A percentile compares a stretch with the other conserved stretches of the same genome.
Evolutionary conservation across 1,140 invertebrate genomes (phyloP).

Genomic region (Diachasmimorpha longicaudata): DNA sequence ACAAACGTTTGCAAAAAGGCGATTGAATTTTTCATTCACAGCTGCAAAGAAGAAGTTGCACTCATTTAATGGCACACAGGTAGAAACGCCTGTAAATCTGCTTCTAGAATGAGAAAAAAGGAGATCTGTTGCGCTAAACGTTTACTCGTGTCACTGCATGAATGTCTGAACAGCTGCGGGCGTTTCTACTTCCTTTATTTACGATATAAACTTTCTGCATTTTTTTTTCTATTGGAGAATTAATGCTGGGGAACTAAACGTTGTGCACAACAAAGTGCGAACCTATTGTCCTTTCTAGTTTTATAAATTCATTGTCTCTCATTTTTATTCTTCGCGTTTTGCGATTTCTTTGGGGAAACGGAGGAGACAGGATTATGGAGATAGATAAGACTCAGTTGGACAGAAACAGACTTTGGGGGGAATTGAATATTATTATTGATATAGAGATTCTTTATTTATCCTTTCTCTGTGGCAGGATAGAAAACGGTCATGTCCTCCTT

Average conservation of each 20-base stretch:
- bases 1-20: too few relatives aligned
- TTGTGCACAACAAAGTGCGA: not conserved
- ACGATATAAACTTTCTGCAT: not conserved
- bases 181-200: not conserved
- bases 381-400: too few relatives aligned
- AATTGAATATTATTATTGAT: too few relatives aligned
- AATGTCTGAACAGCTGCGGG: not conserved
- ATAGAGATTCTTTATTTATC: too few relatives aligned
- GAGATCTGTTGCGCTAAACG: not conserved
- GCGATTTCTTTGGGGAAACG: too few relatives aligned
- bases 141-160: not conserved
- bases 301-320: not conserved
- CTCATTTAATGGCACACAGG: not conserved
- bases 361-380: too few relatives aligned
- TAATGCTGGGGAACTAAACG: not conserved
- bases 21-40: not conserved
- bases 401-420: too few relatives aligned
- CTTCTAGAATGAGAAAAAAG: not conserved
- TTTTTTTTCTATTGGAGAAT: not conserved
- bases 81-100: not conserved
- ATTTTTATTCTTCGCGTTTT: not conserved
- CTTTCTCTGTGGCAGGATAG: too few relatives aligned
- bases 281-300: not conserved
- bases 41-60: not conserved
- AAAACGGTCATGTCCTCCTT: too few relatives aligned